Base-by-base conservation (phyloP, 2,888 invertebrate genomes). In the Mongoloraphidia duomilia region DNA sequence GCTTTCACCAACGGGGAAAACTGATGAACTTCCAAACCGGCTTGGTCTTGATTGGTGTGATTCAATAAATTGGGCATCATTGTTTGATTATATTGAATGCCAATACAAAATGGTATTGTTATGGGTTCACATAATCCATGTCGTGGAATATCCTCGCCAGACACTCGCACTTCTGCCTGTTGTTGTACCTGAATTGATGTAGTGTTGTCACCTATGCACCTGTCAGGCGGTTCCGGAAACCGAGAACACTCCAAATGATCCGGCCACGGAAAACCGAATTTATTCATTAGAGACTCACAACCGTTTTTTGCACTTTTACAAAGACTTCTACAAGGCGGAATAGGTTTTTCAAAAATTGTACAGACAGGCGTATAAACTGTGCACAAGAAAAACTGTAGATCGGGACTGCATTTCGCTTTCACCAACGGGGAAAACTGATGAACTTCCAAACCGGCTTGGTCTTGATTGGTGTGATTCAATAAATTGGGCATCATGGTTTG, bases 51-150 rank as follows among this genome's bases (percentile, higher is more conserved):
- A 58, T 85, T 89, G 55, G 83, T 84, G 61, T 96, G 94, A 56
- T 88, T 85, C 58, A 96, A 73, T 52, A 94, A 65, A 72, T 97
- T 97, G 1, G 97, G 97, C 83, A 95, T 91, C 59, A 94, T 91
- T 1, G 97, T 97, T 70, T 83, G 79, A 68, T 97, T 97, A 65
- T 97, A 97, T 53, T 83, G 82, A 55, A 96, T 84, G 63, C 92
- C 88, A 68, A 83, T 82, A 71, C 96, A 97, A 61, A 93, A 71
- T 46, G 87, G 87, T 58, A 96, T 90, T 38, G 87, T 91, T 56
- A 97, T 95, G 36, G 87, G 84, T 66, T 96, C 93, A 73, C 97
- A 97, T 63, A n/a, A n/a, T n/a, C n/a, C n/a, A n/a, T n/a, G n/a
- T n/a, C n/a, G n/a, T n/a, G n/a, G n/a, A n/a, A n/a, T n/a, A n/a